Evolutionary conservation across 1,140 invertebrate genomes (phyloP), one percentile per base, ranked within the genome.

Genomic region (Pogonus chalceus): DNA sequence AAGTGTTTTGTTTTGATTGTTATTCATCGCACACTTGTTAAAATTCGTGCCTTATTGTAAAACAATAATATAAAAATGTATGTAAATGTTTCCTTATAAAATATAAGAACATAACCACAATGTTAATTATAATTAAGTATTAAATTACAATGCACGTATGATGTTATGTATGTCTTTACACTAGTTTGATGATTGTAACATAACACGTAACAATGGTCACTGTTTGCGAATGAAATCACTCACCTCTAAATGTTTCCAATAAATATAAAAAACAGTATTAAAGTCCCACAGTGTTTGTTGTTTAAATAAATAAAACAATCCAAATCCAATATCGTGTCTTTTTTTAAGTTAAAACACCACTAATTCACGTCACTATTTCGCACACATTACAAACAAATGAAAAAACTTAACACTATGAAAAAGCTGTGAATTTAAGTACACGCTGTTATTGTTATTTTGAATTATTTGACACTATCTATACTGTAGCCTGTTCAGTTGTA

Each of bases 401-500:
- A 10, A 10, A 10, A 43, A 43, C 37, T 9, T 10, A 43, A 16
- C 9, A 43, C 37, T 10, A 7, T 31, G 26, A 43, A 43, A 10
- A n/a, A n/a, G n/a, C n/a, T n/a, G n/a, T n/a, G n/a, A n/a, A n/a
- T n/a, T n/a, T n/a, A n/a, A n/a, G n/a, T n/a, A n/a, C n/a, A n/a
- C n/a, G n/a, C n/a, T 31, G 4, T 31, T 31, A 31, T 31, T 31
- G 26, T 31, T 31, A 14, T 7, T 31, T 31, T 31, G 4, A 14
- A 7, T 31, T 31, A 14, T 7, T 31, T 31, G 26, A 43, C 18
- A 43, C 37, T 10, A 7, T 18, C 4, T 43, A 16, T 43, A 18
- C 37, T 43, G 37, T 43, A 4, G 37, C 18, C 37, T 9, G 37
- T 43, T 43, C 9, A 9, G 9, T 43, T 43, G 62, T 67, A 67